Evolutionary conservation across 2,113 vertebrate species (phyloP).

Genomic region (Neodon shergylaensis): DNA sequence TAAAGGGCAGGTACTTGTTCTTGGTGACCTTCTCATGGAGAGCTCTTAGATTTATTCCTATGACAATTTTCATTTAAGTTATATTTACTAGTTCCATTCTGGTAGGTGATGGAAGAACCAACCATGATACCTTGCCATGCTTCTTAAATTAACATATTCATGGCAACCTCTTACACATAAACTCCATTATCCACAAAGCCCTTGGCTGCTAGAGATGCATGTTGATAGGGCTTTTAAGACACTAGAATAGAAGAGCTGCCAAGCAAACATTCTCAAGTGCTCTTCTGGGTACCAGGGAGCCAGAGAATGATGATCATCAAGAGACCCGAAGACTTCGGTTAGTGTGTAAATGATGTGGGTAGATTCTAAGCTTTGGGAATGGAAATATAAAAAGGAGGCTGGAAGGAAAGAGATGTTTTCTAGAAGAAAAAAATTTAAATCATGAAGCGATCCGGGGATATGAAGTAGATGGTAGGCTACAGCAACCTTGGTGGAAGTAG

Average conservation of each 20-base stretch:
- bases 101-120: not conserved
- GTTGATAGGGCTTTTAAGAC: not conserved
- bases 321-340: constrained; percentile 48
- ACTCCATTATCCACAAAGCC: not conserved
- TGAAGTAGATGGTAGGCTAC: not conserved
- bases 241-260: not conserved
- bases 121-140: not conserved
- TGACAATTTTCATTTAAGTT: not conserved
- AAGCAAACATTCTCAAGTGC: not conserved
- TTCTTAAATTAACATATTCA: too few relatives aligned
- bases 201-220: not conserved
- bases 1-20: not conserved
- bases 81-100: not conserved
- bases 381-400: not conserved
- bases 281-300: not conserved
- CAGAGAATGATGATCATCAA: not conserved
- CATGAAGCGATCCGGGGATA: not conserved
- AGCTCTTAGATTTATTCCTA: not conserved
- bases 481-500: not conserved
- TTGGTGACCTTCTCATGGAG: not conserved
- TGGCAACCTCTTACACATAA: not conserved
- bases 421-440: constrained; percentile 42
- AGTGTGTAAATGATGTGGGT: constrained; percentile 29
- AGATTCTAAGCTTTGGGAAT: constrained; percentile 18
- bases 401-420: constrained; percentile 37